A percentile compares a stretch with the other conserved stretches of the same genome.
Evolutionary conservation across 2,113 vertebrate species (phyloP).

Genomic region (Mesitornis unicolor): DNA sequence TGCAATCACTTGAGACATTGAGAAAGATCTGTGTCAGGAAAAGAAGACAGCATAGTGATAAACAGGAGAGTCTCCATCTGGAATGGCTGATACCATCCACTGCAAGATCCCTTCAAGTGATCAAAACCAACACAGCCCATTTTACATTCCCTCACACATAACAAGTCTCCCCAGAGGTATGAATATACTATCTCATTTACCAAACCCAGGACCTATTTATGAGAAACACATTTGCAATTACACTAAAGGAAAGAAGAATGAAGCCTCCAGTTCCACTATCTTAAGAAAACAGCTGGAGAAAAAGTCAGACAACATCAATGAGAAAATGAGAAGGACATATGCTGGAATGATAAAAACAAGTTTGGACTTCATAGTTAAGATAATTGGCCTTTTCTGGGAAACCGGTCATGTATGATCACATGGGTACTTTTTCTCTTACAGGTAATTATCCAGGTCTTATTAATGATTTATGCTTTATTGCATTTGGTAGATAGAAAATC

Average conservation of each 20-base stretch:
- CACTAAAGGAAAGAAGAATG: not conserved
- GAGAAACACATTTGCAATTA: not conserved
- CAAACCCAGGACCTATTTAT: not conserved
- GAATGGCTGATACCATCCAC: not conserved
- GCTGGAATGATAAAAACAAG: not conserved
- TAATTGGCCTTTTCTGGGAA: not conserved
- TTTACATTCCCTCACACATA: not conserved
- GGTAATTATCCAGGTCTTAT: not conserved
- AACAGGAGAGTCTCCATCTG: not conserved
- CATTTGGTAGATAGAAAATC: not conserved
- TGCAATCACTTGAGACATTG: not conserved
- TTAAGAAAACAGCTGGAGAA: not conserved
- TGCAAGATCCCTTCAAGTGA: not conserved
- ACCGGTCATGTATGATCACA: not conserved
- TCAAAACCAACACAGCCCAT: not conserved
- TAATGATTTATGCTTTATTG: not conserved
- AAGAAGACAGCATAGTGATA: not conserved
- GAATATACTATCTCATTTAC: not conserved
- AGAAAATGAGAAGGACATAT: not conserved
- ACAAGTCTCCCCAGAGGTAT: not conserved
- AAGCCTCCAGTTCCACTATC: not conserved
- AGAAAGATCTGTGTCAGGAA: not conserved
- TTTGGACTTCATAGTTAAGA: not conserved
- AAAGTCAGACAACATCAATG: rapidly evolving
- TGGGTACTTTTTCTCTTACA: not conserved